Percentiles rank a stretch among this genome's conserved stretches.
These are phyloP conservation scores for Neosilurus hyrtlii DNA, from an alignment of 2,797 vertebrate genomes.

Conservation along the genomic window DNA sequence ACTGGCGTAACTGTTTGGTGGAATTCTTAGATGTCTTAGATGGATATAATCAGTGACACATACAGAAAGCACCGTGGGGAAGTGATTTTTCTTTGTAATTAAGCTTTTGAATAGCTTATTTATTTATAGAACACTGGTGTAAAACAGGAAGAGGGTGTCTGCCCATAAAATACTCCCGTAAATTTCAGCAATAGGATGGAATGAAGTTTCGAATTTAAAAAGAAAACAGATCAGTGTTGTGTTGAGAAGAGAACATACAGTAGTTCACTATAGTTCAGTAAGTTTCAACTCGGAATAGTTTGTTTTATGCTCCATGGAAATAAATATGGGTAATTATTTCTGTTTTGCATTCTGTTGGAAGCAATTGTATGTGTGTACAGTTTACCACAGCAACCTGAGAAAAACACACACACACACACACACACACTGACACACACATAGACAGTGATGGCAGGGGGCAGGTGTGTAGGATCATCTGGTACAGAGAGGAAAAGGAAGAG, in stretches of 20 bases:
- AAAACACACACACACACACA: neutral
- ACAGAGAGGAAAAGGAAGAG: neutral
- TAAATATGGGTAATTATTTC: slow-evolving; percentile 17
- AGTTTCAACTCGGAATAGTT: neutral
- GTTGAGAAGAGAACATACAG: slow-evolving; percentile 1
- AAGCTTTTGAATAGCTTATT: slow-evolving; percentile 30
- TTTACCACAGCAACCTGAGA: slow-evolving; percentile 28
- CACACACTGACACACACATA: neutral
- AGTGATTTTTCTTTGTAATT: slow-evolving; percentile 22
- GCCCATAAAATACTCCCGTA: neutral
- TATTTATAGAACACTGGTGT: slow-evolving; percentile 21
- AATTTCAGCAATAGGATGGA: neutral
- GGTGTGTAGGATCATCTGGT: neutral
- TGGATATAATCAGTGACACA: slow-evolving; percentile 35
- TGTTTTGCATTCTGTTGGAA: neutral
- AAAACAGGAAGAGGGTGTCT: slow-evolving; percentile 8
- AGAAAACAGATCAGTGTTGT: neutral
- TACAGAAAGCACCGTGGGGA: slow-evolving; percentile 3
- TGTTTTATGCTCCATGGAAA: neutral
- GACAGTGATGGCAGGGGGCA: neutral
- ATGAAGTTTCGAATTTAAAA: neutral
- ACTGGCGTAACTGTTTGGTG: slow-evolving; percentile 54
- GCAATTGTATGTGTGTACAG: slow-evolving; percentile 14
- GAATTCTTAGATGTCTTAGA: slow-evolving; percentile 64
- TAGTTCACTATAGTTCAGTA: slow-evolving; percentile 10